Percentiles rank a stretch among this genome's conserved stretches.
phyloP scores from a whole-genome alignment of 2,113 vertebrate genomes.

The Nesospiza acunhae region DNA sequence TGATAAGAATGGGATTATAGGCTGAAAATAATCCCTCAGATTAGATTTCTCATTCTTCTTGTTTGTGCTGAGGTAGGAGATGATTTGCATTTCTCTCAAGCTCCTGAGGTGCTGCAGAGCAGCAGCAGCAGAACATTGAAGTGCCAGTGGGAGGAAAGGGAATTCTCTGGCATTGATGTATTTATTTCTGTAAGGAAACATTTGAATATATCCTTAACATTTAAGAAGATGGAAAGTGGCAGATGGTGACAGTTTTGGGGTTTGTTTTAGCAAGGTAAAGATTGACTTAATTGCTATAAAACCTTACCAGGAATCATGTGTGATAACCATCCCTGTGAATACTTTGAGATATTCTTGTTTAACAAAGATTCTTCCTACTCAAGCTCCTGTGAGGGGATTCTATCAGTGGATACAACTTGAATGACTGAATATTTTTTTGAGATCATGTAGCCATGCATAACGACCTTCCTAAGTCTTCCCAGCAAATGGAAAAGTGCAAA shows the following conservation, averaged over 20 bases:
- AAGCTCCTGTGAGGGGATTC: not conserved
- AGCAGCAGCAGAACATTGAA: not conserved
- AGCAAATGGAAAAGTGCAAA: not conserved
- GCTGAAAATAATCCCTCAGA: not conserved
- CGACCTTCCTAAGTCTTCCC: not conserved
- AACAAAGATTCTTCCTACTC: not conserved
- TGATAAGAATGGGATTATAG: not conserved
- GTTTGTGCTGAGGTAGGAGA: not conserved
- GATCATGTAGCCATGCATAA: accelerated
- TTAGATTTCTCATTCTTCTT: not conserved
- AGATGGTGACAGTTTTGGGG: not conserved
- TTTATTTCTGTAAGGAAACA: not conserved
- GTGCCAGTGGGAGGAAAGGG: not conserved
- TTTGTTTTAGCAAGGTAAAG: not conserved
- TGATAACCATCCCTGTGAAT: not conserved
- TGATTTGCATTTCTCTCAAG: not conserved
- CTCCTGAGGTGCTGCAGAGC: not conserved
- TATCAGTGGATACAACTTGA: not conserved
- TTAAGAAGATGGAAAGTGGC: not conserved
- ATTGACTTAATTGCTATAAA: not conserved
- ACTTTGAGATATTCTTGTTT: not conserved
- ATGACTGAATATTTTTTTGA: not conserved
- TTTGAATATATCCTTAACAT: not conserved
- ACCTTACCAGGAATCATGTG: not conserved
- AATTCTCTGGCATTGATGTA: not conserved